Evolutionary conservation across 2,113 vertebrate genomes (phyloP).

Genomic region (Psammodynastes pulverulentus): DNA sequence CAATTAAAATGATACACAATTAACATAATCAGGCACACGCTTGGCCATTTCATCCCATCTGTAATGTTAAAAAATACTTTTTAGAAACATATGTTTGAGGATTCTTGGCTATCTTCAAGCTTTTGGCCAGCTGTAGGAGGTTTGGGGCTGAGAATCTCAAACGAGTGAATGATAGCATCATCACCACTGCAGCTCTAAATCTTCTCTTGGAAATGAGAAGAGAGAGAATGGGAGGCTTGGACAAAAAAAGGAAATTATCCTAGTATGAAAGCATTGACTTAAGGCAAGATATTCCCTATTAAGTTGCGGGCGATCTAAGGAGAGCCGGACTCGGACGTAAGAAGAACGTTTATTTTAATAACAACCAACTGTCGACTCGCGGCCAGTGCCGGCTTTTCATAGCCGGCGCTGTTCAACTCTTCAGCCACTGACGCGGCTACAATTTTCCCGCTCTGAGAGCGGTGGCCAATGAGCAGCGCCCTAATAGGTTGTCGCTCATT

Average conservation of each 20-base stretch:
- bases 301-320: too few relatives aligned
- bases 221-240: not conserved
- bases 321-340: too few relatives aligned
- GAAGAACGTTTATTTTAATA: too few relatives aligned
- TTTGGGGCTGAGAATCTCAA: not conserved
- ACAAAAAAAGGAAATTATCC: not conserved
- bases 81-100: not conserved
- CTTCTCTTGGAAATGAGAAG: not conserved
- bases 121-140: not conserved
- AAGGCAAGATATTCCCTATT: too few relatives aligned
- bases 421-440: too few relatives aligned
- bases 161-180: not conserved
- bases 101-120: not conserved
- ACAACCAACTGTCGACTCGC: too few relatives aligned
- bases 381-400: too few relatives aligned
- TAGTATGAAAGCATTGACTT: not conserved
- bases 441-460: too few relatives aligned
- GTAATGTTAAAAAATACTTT: not conserved
- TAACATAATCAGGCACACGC: not conserved
- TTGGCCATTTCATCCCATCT: not conserved
- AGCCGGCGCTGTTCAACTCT: too few relatives aligned
- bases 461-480: too few relatives aligned
- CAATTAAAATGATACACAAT: not conserved
- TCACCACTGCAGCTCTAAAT: not conserved
- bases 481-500: too few relatives aligned